Conservation (phyloP, 2,113 vertebrate species). For the Chaetura pelagica region DNA sequence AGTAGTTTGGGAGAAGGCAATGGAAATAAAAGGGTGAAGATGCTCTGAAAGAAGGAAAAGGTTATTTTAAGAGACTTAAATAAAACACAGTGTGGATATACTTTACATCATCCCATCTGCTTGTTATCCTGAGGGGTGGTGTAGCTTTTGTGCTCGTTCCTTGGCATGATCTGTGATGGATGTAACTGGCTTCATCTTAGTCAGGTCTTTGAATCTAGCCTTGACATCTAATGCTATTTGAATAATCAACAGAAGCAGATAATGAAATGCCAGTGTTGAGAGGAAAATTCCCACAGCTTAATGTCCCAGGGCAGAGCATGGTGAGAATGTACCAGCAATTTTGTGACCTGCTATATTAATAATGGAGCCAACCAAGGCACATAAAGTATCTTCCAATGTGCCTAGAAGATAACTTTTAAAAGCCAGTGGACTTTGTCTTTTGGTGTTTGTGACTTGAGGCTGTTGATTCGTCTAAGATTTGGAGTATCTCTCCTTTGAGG, state of each 20-base stretch:
- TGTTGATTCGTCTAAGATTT: not conserved
- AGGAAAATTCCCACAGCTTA: slow-evolving; percentile 58
- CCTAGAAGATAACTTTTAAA: slow-evolving; percentile 8
- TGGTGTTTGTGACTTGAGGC: not conserved
- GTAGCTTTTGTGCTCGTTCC: not conserved
- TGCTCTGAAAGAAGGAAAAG: not conserved
- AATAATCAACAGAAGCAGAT: slow-evolving; percentile 61
- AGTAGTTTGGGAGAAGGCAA: not conserved
- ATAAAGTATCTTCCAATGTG: not conserved
- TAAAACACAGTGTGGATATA: not conserved
- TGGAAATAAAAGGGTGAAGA: not conserved
- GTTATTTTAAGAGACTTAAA: not conserved
- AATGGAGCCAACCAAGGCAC: not conserved
- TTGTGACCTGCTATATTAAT: slow-evolving; percentile 44
- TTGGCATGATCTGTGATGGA: not conserved
- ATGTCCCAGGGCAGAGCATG: slow-evolving; percentile 9
- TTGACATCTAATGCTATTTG: slow-evolving; percentile 52
- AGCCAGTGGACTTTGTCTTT: not conserved
- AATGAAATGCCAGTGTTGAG: slow-evolving; percentile 25
- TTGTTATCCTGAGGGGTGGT: slow-evolving; percentile 6
- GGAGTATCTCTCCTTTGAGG: too few relatives aligned
- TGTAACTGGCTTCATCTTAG: not conserved
- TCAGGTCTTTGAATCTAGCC: slow-evolving; percentile 43
- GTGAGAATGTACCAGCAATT: not conserved
- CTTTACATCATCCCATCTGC: not conserved